phyloP scores from a whole-genome alignment of 2,888 invertebrate genomes.

The Pachliopta kotzebuea region DNA sequence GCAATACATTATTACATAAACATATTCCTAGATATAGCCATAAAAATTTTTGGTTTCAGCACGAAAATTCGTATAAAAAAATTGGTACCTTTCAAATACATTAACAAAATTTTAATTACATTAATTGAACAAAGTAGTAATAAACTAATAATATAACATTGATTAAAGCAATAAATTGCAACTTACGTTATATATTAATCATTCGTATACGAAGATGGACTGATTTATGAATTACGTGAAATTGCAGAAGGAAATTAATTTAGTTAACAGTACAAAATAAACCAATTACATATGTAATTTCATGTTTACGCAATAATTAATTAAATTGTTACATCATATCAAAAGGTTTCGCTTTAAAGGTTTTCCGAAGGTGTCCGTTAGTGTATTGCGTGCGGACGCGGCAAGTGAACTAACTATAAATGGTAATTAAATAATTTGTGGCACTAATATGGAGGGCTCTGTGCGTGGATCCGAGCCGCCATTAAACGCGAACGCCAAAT shows the following conservation, averaged over 20 bases:
- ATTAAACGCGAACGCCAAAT: constrained; percentile 72
- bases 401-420: constrained; percentile 43
- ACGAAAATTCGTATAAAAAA: not conserved
- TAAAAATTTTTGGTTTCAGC: too few species aligned
- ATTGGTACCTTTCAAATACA: not conserved
- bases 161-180: constrained; percentile 14
- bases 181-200: constrained; percentile 5
- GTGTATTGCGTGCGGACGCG: constrained; percentile 29
- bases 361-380: not conserved
- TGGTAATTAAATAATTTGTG: constrained; percentile 72
- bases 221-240: constrained; percentile 6
- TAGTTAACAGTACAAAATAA: constrained; percentile 20
- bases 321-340: not conserved
- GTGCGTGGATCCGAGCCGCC: constrained; percentile 56
- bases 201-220: constrained; percentile 16
- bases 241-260: constrained; percentile 12
- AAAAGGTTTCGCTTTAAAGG: not conserved
- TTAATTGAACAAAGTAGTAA: constrained; percentile 2
- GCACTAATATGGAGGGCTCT: constrained; percentile 56
- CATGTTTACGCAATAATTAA: constrained; percentile 23
- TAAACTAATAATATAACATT: constrained; percentile 2
- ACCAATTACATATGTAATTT: constrained; percentile 13
- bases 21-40: too few species aligned
- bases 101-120: constrained; percentile 10
- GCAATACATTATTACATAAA: too few species aligned